Evolutionary conservation across 2,797 vertebrate genomes (phyloP), one percentile per base, ranked within the genome.

Genomic region (Argyrosomus regius): DNA sequence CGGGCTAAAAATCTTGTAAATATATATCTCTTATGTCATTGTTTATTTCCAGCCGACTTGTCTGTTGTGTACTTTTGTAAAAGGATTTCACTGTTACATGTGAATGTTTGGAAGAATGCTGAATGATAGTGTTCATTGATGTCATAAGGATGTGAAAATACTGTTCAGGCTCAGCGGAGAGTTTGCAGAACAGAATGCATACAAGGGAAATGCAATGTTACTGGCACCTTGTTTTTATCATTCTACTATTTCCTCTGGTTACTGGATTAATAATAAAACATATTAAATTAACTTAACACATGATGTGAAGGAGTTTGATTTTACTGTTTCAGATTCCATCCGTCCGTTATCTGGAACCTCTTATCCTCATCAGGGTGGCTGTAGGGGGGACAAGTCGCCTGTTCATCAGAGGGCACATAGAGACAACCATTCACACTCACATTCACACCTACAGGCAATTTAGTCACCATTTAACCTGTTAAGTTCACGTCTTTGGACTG

Each of bases 201-300:
- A 83, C 81, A 90, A 83, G 80, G 85, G 80, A 89, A 87, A 89
- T 75, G 74, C 72, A 84, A 75, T 88, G 82, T 88, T 76, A 89
- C 61, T 68, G 85, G 82, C 87, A 88, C 82, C 76, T 90, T 90
- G 73, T 89, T 93, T 92, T 79, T 91, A 88, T 86, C 72, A 83
- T 89, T 89, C 76, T 91, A 88, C 76, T 90, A 79, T 92, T 92
- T 89, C 82, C 80, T 91, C 87, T 91, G 85, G 64, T 91, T 82
- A 88, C 82, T 90, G 87, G 61, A 92, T 95, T 94, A 85, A 90
- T 94, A 93, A 93, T 93, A 93, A 93, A 93, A 93, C 63, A 68
- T 78, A 82, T 86, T 85, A 85, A 91, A 91, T 90, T 86, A 88
- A 94, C 85, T 87, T 78, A 72, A 87, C 84, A 61, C 49, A 22